Evolutionary conservation across 2,888 invertebrate species (phyloP).

Genomic region (Habroteleia sp.): DNA sequence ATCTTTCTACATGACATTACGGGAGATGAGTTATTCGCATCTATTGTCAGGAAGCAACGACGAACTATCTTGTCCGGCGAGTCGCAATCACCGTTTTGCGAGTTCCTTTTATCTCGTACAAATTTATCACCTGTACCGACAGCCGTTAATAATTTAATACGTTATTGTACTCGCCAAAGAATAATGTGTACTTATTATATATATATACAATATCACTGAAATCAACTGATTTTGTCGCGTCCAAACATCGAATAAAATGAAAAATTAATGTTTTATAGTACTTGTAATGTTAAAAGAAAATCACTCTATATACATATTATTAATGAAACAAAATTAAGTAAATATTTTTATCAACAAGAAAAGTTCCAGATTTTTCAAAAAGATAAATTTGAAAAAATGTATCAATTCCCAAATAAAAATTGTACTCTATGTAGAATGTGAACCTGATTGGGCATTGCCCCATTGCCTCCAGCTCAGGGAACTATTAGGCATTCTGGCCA

Average conservation of each 20-base stretch:
- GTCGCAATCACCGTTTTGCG: slow-evolving; percentile 62
- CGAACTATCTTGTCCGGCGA: slow-evolving; percentile 62
- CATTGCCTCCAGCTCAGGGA: too few relatives aligned
- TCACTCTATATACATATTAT: too few relatives aligned
- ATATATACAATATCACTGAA: slow-evolving; percentile 59
- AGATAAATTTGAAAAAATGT: too few relatives aligned
- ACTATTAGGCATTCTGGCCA: too few relatives aligned
- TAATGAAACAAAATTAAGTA: too few relatives aligned
- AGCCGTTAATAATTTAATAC: slow-evolving; percentile 74
- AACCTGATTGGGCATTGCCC: too few relatives aligned
- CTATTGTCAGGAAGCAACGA: slow-evolving; percentile 61
- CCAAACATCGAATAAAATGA: neutral
- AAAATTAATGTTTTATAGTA: too few relatives aligned
- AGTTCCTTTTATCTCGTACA: slow-evolving; percentile 58
- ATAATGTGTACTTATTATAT: slow-evolving; percentile 34
- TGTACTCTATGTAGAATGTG: too few relatives aligned
- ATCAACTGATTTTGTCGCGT: slow-evolving; percentile 11
- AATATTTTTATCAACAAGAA: too few relatives aligned
- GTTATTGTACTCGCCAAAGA: slow-evolving; percentile 70
- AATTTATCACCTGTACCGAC: slow-evolving; percentile 70
- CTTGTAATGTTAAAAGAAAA: too few relatives aligned
- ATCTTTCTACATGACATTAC: slow-evolving; percentile 57
- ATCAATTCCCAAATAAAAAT: too few relatives aligned
- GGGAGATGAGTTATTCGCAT: slow-evolving; percentile 64
- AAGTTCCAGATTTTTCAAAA: too few relatives aligned